Conservation (phyloP, 1,140 invertebrate genomes). For the Stratiolaelaps scimitus region DNA sequence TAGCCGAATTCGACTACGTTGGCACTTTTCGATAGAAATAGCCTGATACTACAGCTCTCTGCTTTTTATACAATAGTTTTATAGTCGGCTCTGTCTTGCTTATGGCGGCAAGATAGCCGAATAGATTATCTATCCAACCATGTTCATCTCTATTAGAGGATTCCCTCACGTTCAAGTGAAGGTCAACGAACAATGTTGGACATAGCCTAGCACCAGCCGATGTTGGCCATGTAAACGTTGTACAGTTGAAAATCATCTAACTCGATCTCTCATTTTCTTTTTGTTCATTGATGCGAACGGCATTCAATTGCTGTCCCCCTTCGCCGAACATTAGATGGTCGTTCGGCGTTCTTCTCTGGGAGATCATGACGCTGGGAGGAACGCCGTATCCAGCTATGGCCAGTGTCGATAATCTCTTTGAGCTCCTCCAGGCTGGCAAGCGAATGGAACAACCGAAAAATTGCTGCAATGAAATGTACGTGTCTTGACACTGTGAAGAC, state of each 20-base stretch:
- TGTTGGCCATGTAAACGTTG: background rate
- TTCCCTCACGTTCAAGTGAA: too few relatives aligned
- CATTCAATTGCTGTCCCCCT: background rate
- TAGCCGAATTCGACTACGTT: too few relatives aligned
- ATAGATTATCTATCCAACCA: too few relatives aligned
- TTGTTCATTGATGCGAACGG: conserved; percentile 16
- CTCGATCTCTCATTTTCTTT: conserved; percentile 9
- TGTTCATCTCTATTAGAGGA: too few relatives aligned
- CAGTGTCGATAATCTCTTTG: conserved; percentile 64
- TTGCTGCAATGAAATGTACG: conserved; percentile 76
- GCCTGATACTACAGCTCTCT: too few relatives aligned
- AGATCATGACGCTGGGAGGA: conserved; percentile 84
- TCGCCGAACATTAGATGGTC: conserved; percentile 56
- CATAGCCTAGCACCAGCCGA: too few relatives aligned
- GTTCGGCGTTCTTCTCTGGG: conserved; percentile 82
- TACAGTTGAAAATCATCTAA: background rate
- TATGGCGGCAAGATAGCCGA: too few relatives aligned
- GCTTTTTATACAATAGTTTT: too few relatives aligned
- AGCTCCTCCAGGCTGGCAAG: conserved; percentile 69
- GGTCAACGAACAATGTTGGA: too few relatives aligned
- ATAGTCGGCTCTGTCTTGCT: too few relatives aligned
- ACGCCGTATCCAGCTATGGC: conserved; percentile 77
- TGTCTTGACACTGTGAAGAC: too few relatives aligned
- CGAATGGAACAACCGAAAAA: conserved; percentile 86
- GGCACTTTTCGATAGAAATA: too few relatives aligned